Base-by-base conservation (phyloP, 2,113 vertebrate species). In the Herpailurus yagouaroundi region DNA sequence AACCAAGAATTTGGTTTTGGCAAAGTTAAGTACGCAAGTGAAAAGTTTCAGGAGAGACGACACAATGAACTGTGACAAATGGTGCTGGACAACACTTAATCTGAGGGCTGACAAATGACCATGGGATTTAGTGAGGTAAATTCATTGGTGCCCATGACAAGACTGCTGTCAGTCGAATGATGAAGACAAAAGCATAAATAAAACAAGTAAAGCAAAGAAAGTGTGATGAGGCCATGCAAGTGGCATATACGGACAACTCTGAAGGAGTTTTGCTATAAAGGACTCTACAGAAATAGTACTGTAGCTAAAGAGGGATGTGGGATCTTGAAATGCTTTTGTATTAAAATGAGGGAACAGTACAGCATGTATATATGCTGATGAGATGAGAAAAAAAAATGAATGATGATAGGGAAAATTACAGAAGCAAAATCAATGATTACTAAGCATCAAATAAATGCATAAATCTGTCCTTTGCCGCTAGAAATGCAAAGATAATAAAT, bases 341-440 rank as follows among this genome's bases (percentile, higher is more conserved):
- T 71, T 87, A 92, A 97, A 94, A 84, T 55, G 27, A 3, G 29
- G 60, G n/a, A 68, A 55, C 27, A 95, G 25, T 80, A 63, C 8
- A 97, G 36, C 50, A 96, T n/a, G 7, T 91, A 81, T 55, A 73
- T 83, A 96, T 73, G 29, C 74, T 94, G 50, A 73, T 60, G 4
- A 91, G 19, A 97, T 60, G 7, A 94, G 10, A 93, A 85, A 45
- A 57, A 57, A 68, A 48, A 84, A 91, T 89, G 88, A 76, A 25
- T 86, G 60, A 55, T 84, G 31, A 88, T 63, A 45, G 52, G 36
- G 50, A 96, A 93, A 95, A 71, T 15, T 91, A 50, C 3, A 93
- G 69, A 95, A 83, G 41, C 63, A 92, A 89, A 83, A 86, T 92
- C 88, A 95, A 85, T 90, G 57, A 97, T 90, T 97, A 94, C 64